Evolutionary conservation across 2,113 vertebrate species (phyloP).

Genomic region (Neofelis nebulosa): DNA sequence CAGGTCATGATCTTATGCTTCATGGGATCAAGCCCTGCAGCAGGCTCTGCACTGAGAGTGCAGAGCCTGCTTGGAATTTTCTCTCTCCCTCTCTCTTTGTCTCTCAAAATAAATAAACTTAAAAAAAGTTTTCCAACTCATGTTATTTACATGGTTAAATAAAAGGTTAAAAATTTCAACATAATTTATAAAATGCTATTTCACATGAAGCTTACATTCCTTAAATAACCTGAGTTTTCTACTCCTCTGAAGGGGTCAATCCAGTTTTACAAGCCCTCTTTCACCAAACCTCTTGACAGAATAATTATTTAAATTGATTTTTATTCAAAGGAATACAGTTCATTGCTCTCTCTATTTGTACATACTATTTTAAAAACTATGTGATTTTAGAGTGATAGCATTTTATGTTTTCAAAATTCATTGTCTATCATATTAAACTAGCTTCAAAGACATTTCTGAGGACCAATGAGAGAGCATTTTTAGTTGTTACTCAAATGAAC

Average conservation of each 20-base stretch:
- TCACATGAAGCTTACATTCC: neutral
- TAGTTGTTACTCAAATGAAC: neutral
- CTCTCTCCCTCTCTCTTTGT: too few species aligned
- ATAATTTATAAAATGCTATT: slow-evolving; percentile 38
- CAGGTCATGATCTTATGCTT: too few species aligned
- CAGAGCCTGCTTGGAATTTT: too few species aligned
- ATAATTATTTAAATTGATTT: slow-evolving; percentile 1
- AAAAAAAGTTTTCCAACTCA: neutral
- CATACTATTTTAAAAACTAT: neutral
- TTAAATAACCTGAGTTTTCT: slow-evolving; percentile 28
- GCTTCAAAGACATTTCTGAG: neutral
- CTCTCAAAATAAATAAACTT: too few species aligned
- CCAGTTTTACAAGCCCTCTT: neutral
- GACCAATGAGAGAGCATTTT: neutral
- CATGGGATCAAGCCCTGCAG: too few species aligned
- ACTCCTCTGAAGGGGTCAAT: neutral
- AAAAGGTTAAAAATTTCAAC: neutral
- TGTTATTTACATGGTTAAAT: slow-evolving; percentile 2
- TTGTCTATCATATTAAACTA: neutral
- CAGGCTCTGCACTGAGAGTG: too few species aligned
- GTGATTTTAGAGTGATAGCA: neutral
- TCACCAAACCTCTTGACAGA: neutral
- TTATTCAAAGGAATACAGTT: neutral
- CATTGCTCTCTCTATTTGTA: neutral
- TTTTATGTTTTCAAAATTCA: slow-evolving; percentile 5